Base-by-base conservation (phyloP, 1,140 invertebrate genomes). In the Steinernema feltiae region DNA sequence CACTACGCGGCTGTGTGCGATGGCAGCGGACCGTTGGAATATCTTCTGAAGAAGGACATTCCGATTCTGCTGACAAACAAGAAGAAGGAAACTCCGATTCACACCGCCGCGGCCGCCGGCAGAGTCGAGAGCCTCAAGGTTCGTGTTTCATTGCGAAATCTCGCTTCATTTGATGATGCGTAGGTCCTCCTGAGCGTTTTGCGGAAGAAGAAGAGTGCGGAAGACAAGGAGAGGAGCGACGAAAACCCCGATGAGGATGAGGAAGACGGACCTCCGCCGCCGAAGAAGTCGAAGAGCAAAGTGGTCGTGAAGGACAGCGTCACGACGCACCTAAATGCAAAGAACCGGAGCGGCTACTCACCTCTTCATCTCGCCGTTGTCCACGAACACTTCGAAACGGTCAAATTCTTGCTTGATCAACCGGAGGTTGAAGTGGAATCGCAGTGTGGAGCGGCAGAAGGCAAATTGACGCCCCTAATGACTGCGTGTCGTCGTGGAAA, bases 1-100 rank as follows among this genome's bases (percentile, higher is more conserved):
- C 89, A 90, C 82, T 90, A 88, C 83, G 89, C 89, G 48, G 88
- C 89, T 30, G 88, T 85, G 2, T 89, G 88, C 83, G 81, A 86
- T 63, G 87, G 87, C 24, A 84, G 86, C n/a, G 88, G 81, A 18
- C 88, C 88, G 2, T 76, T 90, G 31, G 87, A 89, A 75, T 85
- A 86, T 69, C 80, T 90, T 0, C 74, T 89, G 1, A 75, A 85
- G 73, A 85, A 85, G 81, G 77, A 76, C 2, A 80, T 72, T 18
- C 70, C 78, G 12, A 72, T 79, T 3, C 74, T 71, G 12, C 48
- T 76, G 35, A 77, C 63, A 76, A 79, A 73, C 41, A 87, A 79
- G 69, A 81, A 86, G 69, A 88, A 88, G 31, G 86, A 88, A 69
- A 87, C 87, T 12, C 86, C 89, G 12, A 76, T 90, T 18, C 88